Conservation (phyloP, 2,888 invertebrate species). For the Oscheius sp. region DNA sequence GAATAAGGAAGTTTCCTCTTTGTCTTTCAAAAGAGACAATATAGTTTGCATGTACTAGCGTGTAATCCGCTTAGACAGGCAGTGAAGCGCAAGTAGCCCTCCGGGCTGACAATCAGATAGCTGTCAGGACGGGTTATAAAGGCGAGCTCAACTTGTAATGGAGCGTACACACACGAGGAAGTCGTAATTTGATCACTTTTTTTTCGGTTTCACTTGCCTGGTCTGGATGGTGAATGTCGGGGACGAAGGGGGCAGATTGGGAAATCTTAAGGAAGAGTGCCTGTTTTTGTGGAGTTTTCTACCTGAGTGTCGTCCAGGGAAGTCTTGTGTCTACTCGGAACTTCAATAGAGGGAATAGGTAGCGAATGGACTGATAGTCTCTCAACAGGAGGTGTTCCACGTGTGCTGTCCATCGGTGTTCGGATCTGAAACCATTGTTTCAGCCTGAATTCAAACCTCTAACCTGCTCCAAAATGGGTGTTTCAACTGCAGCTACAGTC, state of each 20-base stretch:
- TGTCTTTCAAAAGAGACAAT: too few relatives aligned
- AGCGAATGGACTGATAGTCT: constrained; percentile 16
- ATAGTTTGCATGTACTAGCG: not conserved
- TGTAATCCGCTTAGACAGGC: constrained; percentile 8
- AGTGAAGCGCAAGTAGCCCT: constrained; percentile 3
- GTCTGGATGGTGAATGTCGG: constrained; percentile 20
- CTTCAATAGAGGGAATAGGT: constrained; percentile 16
- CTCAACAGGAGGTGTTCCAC: constrained; percentile 13
- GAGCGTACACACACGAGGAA: too few relatives aligned
- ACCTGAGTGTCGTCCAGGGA: constrained; percentile 8
- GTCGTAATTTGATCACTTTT: too few relatives aligned
- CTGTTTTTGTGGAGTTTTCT: not conserved
- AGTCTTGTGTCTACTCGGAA: constrained; percentile 11
- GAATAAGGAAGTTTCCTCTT: constrained; percentile 24
- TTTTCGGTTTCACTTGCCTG: not conserved
- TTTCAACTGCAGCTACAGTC: constrained; percentile 42
- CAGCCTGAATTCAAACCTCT: not conserved
- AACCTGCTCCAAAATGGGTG: constrained; percentile 54
- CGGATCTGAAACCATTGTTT: constrained; percentile 5
- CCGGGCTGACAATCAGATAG: constrained; percentile 19
- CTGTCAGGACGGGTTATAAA: constrained; percentile 14
- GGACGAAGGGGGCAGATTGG: constrained; percentile 9
- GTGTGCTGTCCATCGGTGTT: not conserved
- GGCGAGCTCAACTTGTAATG: too few relatives aligned
- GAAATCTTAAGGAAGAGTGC: too few relatives aligned